These are phyloP conservation scores for Tapirus terrestris DNA, from an alignment of 2,113 vertebrate species.

Conservation along the genomic window DNA sequence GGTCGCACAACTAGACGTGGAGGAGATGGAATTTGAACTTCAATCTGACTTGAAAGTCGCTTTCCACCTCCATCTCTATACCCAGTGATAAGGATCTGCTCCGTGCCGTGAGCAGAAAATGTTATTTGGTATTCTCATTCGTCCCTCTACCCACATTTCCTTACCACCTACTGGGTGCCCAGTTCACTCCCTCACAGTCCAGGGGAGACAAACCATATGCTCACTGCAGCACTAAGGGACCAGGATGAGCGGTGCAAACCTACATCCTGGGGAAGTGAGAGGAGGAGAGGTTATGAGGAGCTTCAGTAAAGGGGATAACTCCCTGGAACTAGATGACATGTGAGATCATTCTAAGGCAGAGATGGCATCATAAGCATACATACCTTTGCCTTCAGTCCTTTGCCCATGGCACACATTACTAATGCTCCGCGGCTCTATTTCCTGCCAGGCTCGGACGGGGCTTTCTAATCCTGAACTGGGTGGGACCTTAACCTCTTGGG, in stretches of 20 bases:
- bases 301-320: background rate
- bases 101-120: background rate
- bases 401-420: background rate
- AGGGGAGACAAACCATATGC: background rate
- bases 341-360: background rate
- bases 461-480: background rate
- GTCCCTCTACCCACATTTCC: background rate
- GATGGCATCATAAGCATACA: background rate
- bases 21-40: background rate
- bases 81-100: background rate
- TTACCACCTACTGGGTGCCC: background rate
- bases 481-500: background rate
- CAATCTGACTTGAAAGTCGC: background rate
- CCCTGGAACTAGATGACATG: background rate
- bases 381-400: background rate
- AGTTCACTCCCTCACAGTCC: background rate
- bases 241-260: background rate
- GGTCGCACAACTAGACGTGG: background rate
- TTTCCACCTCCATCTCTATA: background rate
- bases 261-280: background rate
- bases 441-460: background rate
- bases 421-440: background rate
- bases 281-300: background rate
- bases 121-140: background rate
- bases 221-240: background rate